phyloP scores from a whole-genome alignment of 2,113 vertebrate species.

The Ciconia stormi region DNA sequence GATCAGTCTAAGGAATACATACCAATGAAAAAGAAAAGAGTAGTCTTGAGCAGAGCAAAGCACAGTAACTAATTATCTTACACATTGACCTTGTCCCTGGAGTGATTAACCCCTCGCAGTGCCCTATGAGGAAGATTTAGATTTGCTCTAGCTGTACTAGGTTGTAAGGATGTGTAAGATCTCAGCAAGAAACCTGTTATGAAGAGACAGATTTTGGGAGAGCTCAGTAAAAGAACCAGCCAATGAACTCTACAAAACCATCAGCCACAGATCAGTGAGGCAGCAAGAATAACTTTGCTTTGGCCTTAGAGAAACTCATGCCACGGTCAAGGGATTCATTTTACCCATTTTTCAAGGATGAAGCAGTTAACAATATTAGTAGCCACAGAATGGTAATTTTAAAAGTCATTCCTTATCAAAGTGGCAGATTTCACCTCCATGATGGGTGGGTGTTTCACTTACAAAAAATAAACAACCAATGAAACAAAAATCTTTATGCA shows the following conservation, averaged over 20 bases:
- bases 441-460: not conserved
- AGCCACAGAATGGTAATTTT: not conserved
- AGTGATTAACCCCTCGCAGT: not conserved
- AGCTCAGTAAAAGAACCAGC: not conserved
- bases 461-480: not conserved
- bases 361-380: not conserved
- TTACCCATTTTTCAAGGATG: not conserved
- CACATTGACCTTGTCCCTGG: not conserved
- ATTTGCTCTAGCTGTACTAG: not conserved
- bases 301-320: not conserved
- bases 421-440: not conserved
- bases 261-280: not conserved
- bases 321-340: not conserved
- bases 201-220: not conserved
- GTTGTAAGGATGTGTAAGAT: accelerated
- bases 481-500: not conserved
- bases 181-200: not conserved
- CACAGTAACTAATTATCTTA: not conserved
- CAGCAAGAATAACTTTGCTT: not conserved
- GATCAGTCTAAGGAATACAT: not conserved
- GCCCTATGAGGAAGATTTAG: not conserved
- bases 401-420: not conserved
- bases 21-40: not conserved
- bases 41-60: not conserved
- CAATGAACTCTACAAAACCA: not conserved